Evolutionary conservation across 2,113 vertebrate genomes (phyloP).

Genomic region (Bungarus multicinctus): DNA sequence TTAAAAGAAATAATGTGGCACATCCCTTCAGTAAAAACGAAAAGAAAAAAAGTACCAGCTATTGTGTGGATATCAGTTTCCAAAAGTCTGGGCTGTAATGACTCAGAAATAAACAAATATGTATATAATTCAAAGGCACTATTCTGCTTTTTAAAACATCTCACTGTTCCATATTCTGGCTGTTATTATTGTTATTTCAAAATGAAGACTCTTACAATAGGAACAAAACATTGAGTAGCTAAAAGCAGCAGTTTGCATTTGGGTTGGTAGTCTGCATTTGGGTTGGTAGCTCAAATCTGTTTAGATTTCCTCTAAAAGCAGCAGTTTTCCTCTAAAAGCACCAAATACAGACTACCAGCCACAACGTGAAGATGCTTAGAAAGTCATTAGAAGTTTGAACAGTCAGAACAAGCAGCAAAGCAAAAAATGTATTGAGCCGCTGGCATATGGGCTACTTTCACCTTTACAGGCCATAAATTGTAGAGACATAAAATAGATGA

Average conservation of each 20-base stretch:
- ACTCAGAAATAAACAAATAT: not conserved
- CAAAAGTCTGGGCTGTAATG: not conserved
- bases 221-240: not conserved
- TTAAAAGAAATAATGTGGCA: not conserved
- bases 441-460: not conserved
- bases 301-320: no score
- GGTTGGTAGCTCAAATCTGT: no score
- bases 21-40: not conserved
- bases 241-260: not conserved
- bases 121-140: not conserved
- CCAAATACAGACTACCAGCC: not conserved
- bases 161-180: not conserved
- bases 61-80: not conserved
- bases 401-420: not conserved
- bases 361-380: not conserved
- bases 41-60: not conserved
- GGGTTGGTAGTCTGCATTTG: no score
- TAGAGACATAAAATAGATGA: not conserved
- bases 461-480: not conserved
- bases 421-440: not conserved
- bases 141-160: not conserved
- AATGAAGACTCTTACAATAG: not conserved
- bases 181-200: not conserved
- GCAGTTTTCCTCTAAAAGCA: no score
- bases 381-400: not conserved